These are phyloP conservation scores for Diorhabda carinulata DNA, from an alignment of 1,140 invertebrate genomes.

Conservation along the genomic window DNA sequence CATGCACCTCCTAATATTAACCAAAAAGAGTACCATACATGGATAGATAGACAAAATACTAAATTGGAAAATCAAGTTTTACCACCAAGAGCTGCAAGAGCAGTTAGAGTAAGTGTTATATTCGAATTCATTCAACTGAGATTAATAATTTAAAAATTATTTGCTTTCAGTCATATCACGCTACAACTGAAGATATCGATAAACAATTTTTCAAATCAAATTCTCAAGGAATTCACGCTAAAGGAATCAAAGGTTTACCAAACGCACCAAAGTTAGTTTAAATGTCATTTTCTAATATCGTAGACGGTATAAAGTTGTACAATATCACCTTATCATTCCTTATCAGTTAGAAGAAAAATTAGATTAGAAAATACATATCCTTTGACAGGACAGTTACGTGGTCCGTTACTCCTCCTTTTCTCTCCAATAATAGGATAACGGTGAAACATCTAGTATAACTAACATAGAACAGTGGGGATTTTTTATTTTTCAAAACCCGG, in stretches of 20 bases:
- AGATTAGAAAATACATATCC: no score
- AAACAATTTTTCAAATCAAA: conserved; percentile 56
- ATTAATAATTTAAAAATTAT: neutral
- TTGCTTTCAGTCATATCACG: conserved; percentile 44
- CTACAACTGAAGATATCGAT: conserved; percentile 54
- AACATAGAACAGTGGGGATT: no score
- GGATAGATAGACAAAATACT: conserved; percentile 47
- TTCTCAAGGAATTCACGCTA: conserved; percentile 48
- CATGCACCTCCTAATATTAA: conserved; percentile 73
- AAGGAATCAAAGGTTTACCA: conserved; percentile 39
- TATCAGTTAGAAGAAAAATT: no score
- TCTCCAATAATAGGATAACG: no score
- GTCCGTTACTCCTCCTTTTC: no score
- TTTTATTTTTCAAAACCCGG: no score
- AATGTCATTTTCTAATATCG: no score
- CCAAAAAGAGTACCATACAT: conserved; percentile 68
- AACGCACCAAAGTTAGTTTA: no score
- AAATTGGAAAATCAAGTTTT: conserved; percentile 44
- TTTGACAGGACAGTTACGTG: no score
- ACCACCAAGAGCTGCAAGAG: conserved; percentile 53
- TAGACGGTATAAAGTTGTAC: no score
- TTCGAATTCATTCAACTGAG: neutral
- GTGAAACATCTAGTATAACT: no score
- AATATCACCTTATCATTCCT: no score
- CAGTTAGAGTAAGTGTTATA: conserved; percentile 49